These are phyloP conservation scores for Contarinia nasturtii DNA, from an alignment of 1,140 invertebrate species.

Conservation along the genomic window DNA sequence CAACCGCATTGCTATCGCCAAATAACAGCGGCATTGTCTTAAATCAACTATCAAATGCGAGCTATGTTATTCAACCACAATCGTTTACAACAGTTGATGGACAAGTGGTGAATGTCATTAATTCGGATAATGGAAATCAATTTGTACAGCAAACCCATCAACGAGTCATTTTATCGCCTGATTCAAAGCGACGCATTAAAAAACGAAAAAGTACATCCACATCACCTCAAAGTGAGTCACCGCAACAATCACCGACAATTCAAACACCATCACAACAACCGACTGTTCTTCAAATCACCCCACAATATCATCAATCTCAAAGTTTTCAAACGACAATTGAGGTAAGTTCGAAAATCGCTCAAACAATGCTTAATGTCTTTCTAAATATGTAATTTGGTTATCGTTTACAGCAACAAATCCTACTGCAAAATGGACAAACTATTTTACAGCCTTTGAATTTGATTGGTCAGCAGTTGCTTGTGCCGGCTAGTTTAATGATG, in stretches of 20 bases:
- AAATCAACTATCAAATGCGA: slow-evolving; percentile 52
- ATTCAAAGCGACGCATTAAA: slow-evolving; percentile 49
- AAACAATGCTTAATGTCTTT: slow-evolving; percentile 42
- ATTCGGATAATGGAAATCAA: slow-evolving; percentile 24
- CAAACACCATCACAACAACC: slow-evolving; percentile 9
- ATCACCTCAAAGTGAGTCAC: slow-evolving; percentile 10
- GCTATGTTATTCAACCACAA: slow-evolving; percentile 47
- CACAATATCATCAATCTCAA: slow-evolving; percentile 36
- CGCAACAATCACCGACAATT: slow-evolving; percentile 22
- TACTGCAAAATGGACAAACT: slow-evolving; percentile 33
- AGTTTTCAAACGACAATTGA: slow-evolving; percentile 29
- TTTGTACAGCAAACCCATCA: slow-evolving; percentile 27
- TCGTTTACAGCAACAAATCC: slow-evolving; percentile 47
- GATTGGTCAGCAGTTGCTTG: slow-evolving; percentile 62
- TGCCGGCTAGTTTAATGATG: slow-evolving; percentile 60
- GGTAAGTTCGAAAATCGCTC: slow-evolving; percentile 12
- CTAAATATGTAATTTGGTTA: neutral
- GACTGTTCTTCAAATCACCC: slow-evolving; percentile 18
- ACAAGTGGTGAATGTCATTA: slow-evolving; percentile 42
- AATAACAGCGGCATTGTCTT: slow-evolving; percentile 52
- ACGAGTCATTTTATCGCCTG: slow-evolving; percentile 40
- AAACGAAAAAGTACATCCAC: slow-evolving; percentile 39
- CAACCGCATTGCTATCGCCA: slow-evolving; percentile 18
- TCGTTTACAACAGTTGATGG: slow-evolving; percentile 32
- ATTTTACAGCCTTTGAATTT: slow-evolving; percentile 56